These are phyloP conservation scores for Harlomillsia oculata DNA, from an alignment of 1,140 invertebrate species.

Conservation along the genomic window DNA sequence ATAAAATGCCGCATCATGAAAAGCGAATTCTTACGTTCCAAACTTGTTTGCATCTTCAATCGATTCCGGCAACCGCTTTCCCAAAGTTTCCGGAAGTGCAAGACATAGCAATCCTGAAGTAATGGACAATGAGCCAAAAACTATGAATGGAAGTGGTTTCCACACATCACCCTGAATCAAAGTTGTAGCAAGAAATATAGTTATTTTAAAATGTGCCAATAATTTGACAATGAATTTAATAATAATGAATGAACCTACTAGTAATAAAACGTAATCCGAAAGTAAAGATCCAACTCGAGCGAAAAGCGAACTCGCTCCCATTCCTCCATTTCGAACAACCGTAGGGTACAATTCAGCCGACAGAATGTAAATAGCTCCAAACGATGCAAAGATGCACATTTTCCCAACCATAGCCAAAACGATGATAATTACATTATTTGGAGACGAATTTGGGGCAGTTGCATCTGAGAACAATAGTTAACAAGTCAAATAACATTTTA, in stretches of 20 bases:
- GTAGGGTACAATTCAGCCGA: conserved; percentile 77
- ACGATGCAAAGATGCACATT: conserved; percentile 68
- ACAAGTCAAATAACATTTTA: no score
- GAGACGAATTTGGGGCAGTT: no score
- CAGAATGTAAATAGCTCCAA: conserved; percentile 68
- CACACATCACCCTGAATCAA: conserved; percentile 47
- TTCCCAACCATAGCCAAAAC: conserved; percentile 68
- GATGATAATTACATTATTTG: no score
- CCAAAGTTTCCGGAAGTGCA: conserved; percentile 64
- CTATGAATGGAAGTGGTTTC: conserved; percentile 57
- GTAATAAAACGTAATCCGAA: conserved; percentile 58
- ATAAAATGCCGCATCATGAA: neutral
- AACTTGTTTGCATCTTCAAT: conserved; percentile 62
- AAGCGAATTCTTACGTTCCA: conserved; percentile 45
- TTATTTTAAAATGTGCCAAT: neutral
- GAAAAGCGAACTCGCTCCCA: conserved; percentile 54
- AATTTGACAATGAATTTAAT: neutral
- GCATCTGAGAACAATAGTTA: no score
- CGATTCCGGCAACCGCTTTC: conserved; percentile 61
- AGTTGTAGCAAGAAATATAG: neutral
- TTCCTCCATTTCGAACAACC: conserved; percentile 50
- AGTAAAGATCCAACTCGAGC: conserved; percentile 66
- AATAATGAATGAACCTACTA: conserved; percentile 40
- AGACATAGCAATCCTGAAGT: conserved; percentile 56
- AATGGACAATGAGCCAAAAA: conserved; percentile 58